A percentile compares a stretch with the other conserved stretches of the same genome.
Conservation (phyloP, 2,888 invertebrate genomes). For the Drosophila anceps region DNA sequence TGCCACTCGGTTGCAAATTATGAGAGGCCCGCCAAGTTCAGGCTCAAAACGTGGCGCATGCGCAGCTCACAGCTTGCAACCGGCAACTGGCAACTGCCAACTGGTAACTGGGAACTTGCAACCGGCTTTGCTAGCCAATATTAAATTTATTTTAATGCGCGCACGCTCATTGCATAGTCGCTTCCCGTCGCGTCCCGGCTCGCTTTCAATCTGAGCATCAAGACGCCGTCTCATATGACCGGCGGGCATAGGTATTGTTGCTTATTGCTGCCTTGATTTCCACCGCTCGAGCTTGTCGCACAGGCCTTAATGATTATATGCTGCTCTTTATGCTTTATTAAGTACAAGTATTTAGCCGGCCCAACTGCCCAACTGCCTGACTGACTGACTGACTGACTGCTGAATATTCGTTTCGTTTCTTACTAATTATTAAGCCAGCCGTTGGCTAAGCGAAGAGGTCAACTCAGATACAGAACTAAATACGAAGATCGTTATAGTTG, state of each 20-base stretch:
- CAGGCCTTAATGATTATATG: constrained; percentile 28
- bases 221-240: constrained; percentile 46
- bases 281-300: constrained; percentile 32
- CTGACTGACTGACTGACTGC: constrained; percentile 1
- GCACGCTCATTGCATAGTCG: constrained; percentile 36
- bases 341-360: constrained; percentile 23
- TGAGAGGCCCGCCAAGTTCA: constrained; percentile 77
- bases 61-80: constrained; percentile 39
- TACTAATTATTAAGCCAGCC: constrained; percentile 30
- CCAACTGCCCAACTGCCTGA: constrained; percentile 3
- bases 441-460: constrained; percentile 18
- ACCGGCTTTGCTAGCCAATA: constrained; percentile 68
- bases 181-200: constrained; percentile 1
- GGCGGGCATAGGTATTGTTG: constrained; percentile 45
- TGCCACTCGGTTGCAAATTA: constrained; percentile 69
- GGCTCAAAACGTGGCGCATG: constrained; percentile 64
- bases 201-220: constrained; percentile 13
- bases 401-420: constrained; percentile 26
- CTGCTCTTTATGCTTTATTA: constrained; percentile 41
- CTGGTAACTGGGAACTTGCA: constrained; percentile 34
- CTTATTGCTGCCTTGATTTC: constrained; percentile 38
- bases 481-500: not conserved
- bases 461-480: not conserved
- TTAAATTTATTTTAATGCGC: constrained; percentile 78
- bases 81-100: constrained; percentile 15